Conservation (phyloP, 2,888 invertebrate genomes). For the Spisula subtruncata region DNA sequence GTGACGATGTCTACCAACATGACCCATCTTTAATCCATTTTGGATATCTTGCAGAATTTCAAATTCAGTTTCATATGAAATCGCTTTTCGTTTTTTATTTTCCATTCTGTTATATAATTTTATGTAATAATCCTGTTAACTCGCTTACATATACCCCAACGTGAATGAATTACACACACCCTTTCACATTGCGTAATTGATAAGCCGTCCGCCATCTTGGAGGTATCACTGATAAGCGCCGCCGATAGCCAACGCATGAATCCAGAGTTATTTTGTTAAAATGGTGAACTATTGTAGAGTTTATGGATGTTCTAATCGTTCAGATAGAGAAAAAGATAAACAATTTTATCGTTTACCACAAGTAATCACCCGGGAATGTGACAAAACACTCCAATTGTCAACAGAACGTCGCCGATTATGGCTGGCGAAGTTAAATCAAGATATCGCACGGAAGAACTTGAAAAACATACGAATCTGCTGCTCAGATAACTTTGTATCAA, state of each 20-base stretch:
- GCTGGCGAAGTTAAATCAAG: conserved; percentile 44
- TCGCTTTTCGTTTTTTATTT: too few relatives aligned
- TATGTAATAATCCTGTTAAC: too few relatives aligned
- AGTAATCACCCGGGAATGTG: conserved; percentile 26
- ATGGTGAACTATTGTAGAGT: conserved; percentile 34
- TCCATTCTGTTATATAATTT: too few relatives aligned
- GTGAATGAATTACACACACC: too few relatives aligned
- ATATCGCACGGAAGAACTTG: conserved; percentile 41
- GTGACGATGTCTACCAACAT: too few relatives aligned
- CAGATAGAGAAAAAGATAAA: conserved; percentile 30
- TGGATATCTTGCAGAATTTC: too few relatives aligned
- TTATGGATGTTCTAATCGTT: conserved; percentile 26
- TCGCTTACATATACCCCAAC: too few relatives aligned
- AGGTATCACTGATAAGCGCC: not conserved
- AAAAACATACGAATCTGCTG: conserved; percentile 41
- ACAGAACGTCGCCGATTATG: conserved; percentile 34
- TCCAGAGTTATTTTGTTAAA: not conserved
- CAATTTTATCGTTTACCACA: conserved; percentile 14
- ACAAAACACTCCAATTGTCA: conserved; percentile 12
- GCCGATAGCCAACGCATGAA: not conserved
- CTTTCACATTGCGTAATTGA: conserved; percentile 26
- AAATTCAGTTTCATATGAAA: too few relatives aligned
- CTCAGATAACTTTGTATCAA: conserved; percentile 39
- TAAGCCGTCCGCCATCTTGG: conserved; percentile 34
- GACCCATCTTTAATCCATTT: too few relatives aligned